phyloP scores from a whole-genome alignment of 2,888 invertebrate species.

The Scrobipalpa atriplicella region DNA sequence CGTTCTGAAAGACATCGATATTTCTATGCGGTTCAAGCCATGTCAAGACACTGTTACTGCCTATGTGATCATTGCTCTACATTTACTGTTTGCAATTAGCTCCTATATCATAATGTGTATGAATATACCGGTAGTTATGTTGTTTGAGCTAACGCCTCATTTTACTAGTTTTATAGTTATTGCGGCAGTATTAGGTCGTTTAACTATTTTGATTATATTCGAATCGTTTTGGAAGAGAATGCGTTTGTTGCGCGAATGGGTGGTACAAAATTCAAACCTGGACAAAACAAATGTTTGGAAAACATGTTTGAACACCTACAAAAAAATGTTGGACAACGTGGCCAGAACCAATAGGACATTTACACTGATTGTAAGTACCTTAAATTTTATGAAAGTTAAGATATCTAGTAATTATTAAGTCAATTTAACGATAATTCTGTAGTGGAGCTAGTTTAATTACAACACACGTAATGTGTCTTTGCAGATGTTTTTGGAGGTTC shows the following conservation, averaged over 20 bases:
- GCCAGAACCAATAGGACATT: not conserved
- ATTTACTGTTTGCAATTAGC: not conserved
- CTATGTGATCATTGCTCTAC: not conserved
- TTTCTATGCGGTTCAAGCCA: not conserved
- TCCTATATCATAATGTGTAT: not conserved
- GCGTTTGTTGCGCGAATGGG: not conserved
- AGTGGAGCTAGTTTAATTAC: no score
- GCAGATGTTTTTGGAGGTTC: not conserved
- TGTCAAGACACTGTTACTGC: not conserved
- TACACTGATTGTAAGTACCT: slow-evolving; percentile 9
- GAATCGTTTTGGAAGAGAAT: slow-evolving; percentile 14
- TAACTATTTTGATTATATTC: not conserved
- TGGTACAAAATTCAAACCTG: not conserved
- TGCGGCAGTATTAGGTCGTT: not conserved
- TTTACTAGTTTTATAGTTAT: not conserved
- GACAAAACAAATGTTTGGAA: not conserved
- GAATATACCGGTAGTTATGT: not conserved
- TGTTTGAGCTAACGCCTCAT: not conserved
- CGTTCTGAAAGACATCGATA: not conserved
- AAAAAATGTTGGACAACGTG: not conserved
- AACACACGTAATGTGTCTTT: not conserved
- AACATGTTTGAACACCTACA: not conserved
- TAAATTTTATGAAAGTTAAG: no score
- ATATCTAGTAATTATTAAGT: no score
- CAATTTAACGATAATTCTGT: no score